Evolutionary conservation across 2,113 vertebrate genomes (phyloP).

Genomic region (Irena cyanogastra): DNA sequence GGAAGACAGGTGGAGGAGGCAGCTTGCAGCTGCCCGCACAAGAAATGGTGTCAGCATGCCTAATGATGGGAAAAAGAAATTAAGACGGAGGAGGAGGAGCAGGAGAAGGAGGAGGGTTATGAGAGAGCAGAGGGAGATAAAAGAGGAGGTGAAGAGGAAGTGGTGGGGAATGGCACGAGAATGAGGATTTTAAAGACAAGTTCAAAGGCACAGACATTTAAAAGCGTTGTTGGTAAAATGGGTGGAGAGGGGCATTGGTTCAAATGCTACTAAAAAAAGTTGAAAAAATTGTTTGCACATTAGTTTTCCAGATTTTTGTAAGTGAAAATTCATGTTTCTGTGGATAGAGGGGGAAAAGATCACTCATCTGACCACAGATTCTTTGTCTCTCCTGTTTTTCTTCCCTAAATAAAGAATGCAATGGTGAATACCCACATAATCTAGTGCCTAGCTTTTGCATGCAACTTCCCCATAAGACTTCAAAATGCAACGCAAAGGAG

Average conservation of each 20-base stretch:
- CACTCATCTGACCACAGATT: background rate
- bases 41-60: background rate
- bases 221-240: background rate
- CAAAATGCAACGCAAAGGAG: background rate
- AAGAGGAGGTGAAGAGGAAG: background rate
- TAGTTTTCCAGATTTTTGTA: background rate
- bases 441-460: background rate
- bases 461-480: background rate
- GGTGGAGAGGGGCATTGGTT: background rate
- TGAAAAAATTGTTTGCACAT: background rate
- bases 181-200: background rate
- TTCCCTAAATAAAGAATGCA: background rate
- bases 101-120: no score
- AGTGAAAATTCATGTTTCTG: background rate
- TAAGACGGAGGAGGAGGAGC: background rate
- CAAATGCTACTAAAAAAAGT: background rate
- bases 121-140: background rate
- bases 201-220: background rate
- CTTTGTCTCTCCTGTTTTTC: background rate
- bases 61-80: background rate
- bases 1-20: background rate
- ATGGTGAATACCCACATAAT: background rate
- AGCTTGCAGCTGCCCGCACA: background rate
- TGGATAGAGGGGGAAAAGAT: background rate
- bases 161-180: background rate